Percentiles rank a stretch among this genome's conserved stretches.
Conservation (phyloP, 35 echinoderm and acorn worm genomes). For the Stichopus chloronotus region DNA sequence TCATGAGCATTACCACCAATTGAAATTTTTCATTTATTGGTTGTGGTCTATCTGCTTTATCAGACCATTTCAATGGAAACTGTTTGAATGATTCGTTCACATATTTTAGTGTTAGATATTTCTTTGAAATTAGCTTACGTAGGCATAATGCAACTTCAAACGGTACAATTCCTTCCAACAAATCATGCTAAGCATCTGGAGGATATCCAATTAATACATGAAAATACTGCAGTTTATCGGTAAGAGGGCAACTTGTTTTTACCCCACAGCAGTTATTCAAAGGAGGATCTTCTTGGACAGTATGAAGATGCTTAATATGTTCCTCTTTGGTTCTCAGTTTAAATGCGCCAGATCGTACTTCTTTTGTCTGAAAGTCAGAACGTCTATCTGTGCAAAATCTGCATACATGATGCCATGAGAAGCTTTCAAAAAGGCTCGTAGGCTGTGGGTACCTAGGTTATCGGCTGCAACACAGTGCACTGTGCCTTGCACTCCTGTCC, state of each 20-base stretch:
- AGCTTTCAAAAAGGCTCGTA: conserved; percentile 67
- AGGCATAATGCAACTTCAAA: conserved; percentile 61
- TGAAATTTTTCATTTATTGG: conserved; percentile 50
- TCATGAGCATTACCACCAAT: conserved; percentile 81
- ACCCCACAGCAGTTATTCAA: conserved; percentile 63
- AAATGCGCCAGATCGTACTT: too few relatives aligned
- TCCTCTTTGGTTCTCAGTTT: too few relatives aligned
- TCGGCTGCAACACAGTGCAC: conserved; percentile 65
- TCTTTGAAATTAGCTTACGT: conserved; percentile 62
- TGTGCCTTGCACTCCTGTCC: conserved; percentile 57
- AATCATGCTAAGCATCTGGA: conserved; percentile 68
- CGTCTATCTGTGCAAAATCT: conserved; percentile 58
- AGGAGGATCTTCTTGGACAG: conserved; percentile 53
- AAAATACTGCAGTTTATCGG: conserved; percentile 60
- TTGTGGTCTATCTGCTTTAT: conserved; percentile 65
- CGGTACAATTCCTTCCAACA: conserved; percentile 71
- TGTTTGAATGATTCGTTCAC: conserved; percentile 62
- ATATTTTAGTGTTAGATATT: conserved; percentile 54
- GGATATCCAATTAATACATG: conserved; percentile 73
- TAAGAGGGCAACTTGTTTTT: conserved; percentile 60
- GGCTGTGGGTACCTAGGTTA: conserved; percentile 63
- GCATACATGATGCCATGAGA: conserved; percentile 57
- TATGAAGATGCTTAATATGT: conserved; percentile 65
- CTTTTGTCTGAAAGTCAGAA: conserved; percentile 53
- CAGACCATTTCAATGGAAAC: conserved; percentile 67